Evolutionary conservation across 2,888 invertebrate genomes (phyloP).

Genomic region (Calameuta pallipes): DNA sequence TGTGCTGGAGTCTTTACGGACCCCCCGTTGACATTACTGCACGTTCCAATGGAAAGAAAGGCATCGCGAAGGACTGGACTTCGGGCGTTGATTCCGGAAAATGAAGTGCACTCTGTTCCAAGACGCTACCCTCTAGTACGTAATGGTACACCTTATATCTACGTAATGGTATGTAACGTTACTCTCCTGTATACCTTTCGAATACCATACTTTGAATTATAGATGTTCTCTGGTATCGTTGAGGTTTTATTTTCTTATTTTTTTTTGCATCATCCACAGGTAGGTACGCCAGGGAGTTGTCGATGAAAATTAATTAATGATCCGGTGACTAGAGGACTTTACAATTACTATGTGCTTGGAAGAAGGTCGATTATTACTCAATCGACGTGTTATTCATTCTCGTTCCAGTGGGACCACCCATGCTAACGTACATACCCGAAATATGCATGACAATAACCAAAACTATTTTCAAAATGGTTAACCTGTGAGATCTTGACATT

Average conservation of each 20-base stretch:
- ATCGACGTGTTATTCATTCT: not conserved
- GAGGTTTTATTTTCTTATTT: not conserved
- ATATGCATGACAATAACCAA: not conserved
- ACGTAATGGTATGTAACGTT: not conserved
- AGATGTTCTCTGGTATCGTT: not conserved
- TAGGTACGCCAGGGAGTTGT: not conserved
- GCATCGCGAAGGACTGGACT: constrained; percentile 13
- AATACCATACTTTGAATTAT: not conserved
- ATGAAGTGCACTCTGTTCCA: constrained; percentile 8
- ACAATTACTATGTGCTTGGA: not conserved
- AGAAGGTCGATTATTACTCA: not conserved
- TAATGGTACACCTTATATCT: not conserved
- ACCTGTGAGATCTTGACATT: not conserved
- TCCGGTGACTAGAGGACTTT: not conserved
- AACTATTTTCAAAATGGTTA: not conserved
- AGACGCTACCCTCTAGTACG: not conserved
- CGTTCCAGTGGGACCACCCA: constrained; percentile 1
- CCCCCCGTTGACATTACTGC: constrained; percentile 50
- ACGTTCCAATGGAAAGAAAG: constrained; percentile 18
- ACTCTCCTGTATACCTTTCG: not conserved
- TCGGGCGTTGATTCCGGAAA: constrained; percentile 25
- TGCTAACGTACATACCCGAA: not conserved
- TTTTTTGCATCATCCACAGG: not conserved
- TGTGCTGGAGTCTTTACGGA: constrained; percentile 56
- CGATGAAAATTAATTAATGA: not conserved